Base-by-base conservation (phyloP, 2,797 vertebrate species). In the Lithobates pipiens region DNA sequence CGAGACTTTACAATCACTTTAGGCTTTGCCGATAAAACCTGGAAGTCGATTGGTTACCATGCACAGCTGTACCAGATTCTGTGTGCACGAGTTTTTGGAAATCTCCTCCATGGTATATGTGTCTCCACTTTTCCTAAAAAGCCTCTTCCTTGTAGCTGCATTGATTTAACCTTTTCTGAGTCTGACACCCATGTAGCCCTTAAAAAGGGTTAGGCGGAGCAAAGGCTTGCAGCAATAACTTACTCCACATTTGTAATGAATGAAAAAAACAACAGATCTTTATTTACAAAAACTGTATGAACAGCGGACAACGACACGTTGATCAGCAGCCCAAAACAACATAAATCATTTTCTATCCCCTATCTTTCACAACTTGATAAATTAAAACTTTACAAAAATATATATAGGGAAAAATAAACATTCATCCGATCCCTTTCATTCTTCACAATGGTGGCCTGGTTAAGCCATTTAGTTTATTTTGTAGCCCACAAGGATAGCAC, bases 201-300 rank as follows among this genome's bases (percentile, higher is more conserved):
- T 46, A 44, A 0, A 44, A 13, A 46, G 2, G 36, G 44, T 11
- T 1, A 46, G 50, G 16, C 6, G 16, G 15, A 54, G 16, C 50
- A 65, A 65, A n/a, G n/a, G 9, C 61, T 16, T 65, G 2, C 3
- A 25, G n/a, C 6, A 65, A 13, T 65, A 65, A 65, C 61, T 11
- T 6, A 18, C 13, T 70, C 67, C 42, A 71, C 44, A 13, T 50
- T 32, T 15, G 15, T 34, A 71, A 65, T 15, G 39, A 44, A 79
- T 79, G 29, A 86, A 86, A 85, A 85, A 76, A 80, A 85, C 29
- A 70, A 57, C 42, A 32, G 46, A 34, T 32, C 34, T 86, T 83
- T 86, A 86, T 86, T 86, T 86, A 86, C 85, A 86, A 65, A 54
- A 77, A 82, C 54, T 10, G 63, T 86, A 82, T 63, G 77, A 86